Evolutionary conservation across 2,888 invertebrate species (phyloP).

Genomic region (Andricus quercusramuli): DNA sequence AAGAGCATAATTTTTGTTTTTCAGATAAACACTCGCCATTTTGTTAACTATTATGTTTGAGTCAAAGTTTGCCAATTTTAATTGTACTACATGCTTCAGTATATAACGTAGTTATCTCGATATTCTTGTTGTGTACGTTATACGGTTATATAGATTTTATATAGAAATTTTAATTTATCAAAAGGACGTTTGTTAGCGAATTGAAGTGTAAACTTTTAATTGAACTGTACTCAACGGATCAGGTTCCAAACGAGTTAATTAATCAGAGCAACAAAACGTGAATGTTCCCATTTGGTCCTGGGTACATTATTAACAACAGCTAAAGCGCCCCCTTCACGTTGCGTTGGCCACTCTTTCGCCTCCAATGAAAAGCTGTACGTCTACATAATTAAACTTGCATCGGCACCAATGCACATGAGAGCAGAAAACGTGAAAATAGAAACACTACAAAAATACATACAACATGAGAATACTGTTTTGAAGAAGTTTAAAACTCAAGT

Average conservation of each 20-base stretch:
- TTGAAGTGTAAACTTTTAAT: conserved; percentile 1
- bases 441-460: not conserved
- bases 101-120: too few species aligned
- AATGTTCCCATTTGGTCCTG: not conserved
- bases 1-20: too few species aligned
- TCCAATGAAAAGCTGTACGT: not conserved
- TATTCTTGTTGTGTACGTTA: too few species aligned
- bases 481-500: too few species aligned
- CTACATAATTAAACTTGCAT: not conserved
- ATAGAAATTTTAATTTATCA: too few species aligned
- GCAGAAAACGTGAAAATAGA: not conserved
- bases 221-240: not conserved
- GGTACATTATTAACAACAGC: not conserved
- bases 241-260: not conserved
- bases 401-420: not conserved
- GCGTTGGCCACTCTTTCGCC: not conserved
- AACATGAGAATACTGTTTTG: not conserved
- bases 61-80: too few species aligned
- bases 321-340: not conserved
- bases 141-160: too few species aligned
- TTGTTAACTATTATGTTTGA: too few species aligned
- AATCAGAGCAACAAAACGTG: not conserved
- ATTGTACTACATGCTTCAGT: too few species aligned
- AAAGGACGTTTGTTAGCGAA: not conserved
- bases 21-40: too few species aligned